Evolutionary conservation across 2,797 vertebrate genomes (phyloP).

Genomic region (Oreochromis grahami): DNA sequence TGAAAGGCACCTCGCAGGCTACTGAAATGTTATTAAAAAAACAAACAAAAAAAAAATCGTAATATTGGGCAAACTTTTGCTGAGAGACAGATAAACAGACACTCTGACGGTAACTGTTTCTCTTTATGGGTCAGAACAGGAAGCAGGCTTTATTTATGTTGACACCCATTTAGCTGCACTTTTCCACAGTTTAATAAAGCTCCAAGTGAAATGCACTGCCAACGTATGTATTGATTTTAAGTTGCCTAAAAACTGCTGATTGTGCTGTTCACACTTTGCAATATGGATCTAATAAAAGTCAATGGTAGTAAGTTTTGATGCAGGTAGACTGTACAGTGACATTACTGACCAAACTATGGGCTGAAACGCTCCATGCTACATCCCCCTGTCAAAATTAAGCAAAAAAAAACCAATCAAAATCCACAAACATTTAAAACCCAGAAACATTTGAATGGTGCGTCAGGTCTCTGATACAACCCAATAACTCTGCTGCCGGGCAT

Average conservation of each 20-base stretch:
- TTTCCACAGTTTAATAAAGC: background rate
- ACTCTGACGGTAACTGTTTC: background rate
- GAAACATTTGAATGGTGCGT: background rate
- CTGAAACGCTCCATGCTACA: background rate
- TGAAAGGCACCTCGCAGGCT: background rate
- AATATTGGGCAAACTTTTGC: background rate
- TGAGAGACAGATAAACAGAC: background rate
- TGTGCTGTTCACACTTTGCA: background rate
- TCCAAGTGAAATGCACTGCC: background rate
- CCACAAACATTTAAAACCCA: background rate
- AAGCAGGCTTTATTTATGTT: background rate
- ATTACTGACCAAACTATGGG: background rate
- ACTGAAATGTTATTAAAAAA: background rate
- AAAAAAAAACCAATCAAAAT: background rate
- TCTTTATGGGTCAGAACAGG: background rate
- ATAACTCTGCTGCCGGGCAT: background rate
- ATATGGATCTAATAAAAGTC: background rate
- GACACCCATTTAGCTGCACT: background rate
- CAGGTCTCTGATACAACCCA: background rate
- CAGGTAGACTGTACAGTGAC: background rate
- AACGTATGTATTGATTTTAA: background rate
- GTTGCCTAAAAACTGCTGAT: background rate
- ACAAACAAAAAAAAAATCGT: background rate
- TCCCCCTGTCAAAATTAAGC: background rate
- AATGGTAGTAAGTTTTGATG: fast-evolving